Conservation (phyloP, 2,888 invertebrate species). For the Tyria jacobaeae region DNA sequence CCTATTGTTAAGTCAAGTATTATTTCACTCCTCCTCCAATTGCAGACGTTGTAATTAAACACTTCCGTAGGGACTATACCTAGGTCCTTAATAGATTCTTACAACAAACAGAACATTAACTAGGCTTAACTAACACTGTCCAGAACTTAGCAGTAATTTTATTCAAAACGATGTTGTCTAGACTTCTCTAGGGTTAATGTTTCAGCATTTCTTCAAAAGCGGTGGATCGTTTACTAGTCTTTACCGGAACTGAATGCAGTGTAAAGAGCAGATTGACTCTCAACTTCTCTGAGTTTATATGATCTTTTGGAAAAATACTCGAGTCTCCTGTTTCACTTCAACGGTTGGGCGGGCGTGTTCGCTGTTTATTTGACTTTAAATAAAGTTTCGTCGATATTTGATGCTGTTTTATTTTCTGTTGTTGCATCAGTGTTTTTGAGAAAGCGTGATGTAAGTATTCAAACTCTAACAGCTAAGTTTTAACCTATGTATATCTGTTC, state of each 20-base stretch:
- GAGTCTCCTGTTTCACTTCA: constrained; percentile 43
- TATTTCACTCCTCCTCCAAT: not conserved
- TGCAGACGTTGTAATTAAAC: constrained; percentile 12
- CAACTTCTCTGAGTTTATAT: constrained; percentile 51
- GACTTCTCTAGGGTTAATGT: constrained; percentile 47
- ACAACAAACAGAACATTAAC: constrained; percentile 45
- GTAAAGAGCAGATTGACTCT: constrained; percentile 64
- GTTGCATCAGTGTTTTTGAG: not conserved
- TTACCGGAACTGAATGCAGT: constrained; percentile 49
- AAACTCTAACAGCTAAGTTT: too few species aligned
- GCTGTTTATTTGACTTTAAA: constrained; percentile 14
- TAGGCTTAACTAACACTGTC: constrained; percentile 37
- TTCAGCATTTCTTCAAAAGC: constrained; percentile 49
- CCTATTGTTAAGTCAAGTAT: not conserved
- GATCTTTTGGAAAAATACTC: constrained; percentile 61
- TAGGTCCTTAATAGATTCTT: constrained; percentile 38
- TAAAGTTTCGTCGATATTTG: constrained; percentile 10
- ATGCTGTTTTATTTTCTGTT: not conserved
- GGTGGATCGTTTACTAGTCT: constrained; percentile 40
- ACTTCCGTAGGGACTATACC: constrained; percentile 22
- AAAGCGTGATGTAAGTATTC: not conserved
- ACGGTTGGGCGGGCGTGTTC: constrained; percentile 26
- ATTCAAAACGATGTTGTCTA: constrained; percentile 45
- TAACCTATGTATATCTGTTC: not conserved
- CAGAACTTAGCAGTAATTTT: constrained; percentile 55